Evolutionary conservation across 1,140 invertebrate species (phyloP).

Genomic region (Drosophila santomea): DNA sequence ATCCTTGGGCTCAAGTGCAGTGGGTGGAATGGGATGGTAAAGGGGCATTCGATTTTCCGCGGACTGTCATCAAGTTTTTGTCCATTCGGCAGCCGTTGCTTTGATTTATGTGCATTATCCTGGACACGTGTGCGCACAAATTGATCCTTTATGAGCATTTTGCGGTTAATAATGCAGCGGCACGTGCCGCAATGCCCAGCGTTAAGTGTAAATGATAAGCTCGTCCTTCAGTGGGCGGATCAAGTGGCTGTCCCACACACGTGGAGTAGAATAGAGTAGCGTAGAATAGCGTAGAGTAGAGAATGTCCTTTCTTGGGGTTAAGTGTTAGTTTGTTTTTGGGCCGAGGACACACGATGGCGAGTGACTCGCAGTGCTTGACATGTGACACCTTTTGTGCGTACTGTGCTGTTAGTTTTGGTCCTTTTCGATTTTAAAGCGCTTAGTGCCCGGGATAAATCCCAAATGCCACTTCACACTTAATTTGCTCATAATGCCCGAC

Average conservation of each 20-base stretch:
- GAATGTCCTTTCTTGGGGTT: slow-evolving; percentile 44
- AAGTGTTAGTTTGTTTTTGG: slow-evolving; percentile 72
- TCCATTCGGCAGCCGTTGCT: slow-evolving; percentile 62
- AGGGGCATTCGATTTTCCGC: background rate
- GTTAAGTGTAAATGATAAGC: slow-evolving; percentile 82
- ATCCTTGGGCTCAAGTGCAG: slow-evolving; percentile 23
- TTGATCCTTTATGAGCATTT: slow-evolving; percentile 83
- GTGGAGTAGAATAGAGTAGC: background rate
- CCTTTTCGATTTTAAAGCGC: slow-evolving; percentile 53
- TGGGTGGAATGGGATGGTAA: background rate
- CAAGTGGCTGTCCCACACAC: background rate
- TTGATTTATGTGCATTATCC: slow-evolving; percentile 79
- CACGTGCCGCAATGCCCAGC: slow-evolving; percentile 63
- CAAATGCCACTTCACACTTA: slow-evolving; percentile 83
- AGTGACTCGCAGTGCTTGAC: slow-evolving; percentile 56
- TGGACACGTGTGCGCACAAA: slow-evolving; percentile 78
- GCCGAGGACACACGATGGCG: background rate
- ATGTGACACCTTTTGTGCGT: slow-evolving; percentile 78
- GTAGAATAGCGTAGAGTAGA: background rate
- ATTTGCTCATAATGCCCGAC: slow-evolving; percentile 79
- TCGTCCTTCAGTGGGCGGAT: slow-evolving; percentile 21
- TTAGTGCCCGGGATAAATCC: slow-evolving; percentile 63
- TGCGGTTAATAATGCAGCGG: slow-evolving; percentile 78
- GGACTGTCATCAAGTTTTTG: slow-evolving; percentile 54
- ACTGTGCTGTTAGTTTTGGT: slow-evolving; percentile 33